Evolutionary conservation across 2,797 vertebrate species (phyloP).

Genomic region (Scleropages formosus): DNA sequence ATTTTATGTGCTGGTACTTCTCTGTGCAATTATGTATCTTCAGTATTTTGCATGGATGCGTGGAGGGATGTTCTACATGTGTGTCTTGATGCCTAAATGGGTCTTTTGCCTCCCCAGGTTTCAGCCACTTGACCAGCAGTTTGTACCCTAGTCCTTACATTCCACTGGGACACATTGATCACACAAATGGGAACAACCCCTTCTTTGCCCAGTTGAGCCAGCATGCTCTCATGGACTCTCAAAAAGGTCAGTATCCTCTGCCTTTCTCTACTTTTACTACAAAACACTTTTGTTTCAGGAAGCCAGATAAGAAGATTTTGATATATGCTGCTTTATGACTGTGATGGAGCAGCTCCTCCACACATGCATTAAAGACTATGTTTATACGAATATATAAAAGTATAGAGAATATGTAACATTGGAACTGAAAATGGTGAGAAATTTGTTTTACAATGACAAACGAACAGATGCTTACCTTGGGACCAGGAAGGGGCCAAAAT

Average conservation of each 20-base stretch:
- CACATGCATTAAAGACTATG: too few relatives aligned
- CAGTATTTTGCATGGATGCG: neutral
- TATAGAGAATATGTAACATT: too few relatives aligned
- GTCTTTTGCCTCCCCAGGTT: slow-evolving; percentile 66
- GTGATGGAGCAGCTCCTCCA: too few relatives aligned
- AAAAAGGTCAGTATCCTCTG: slow-evolving; percentile 82
- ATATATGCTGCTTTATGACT: too few relatives aligned
- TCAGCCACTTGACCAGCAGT: slow-evolving; percentile 81
- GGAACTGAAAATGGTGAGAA: too few relatives aligned
- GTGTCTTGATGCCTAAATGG: neutral
- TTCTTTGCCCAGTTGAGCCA: slow-evolving; percentile 73
- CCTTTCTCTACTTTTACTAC: neutral
- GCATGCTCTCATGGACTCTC: slow-evolving; percentile 85
- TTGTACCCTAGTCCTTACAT: slow-evolving; percentile 87
- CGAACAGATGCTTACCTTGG: too few relatives aligned
- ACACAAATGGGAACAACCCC: slow-evolving; percentile 51
- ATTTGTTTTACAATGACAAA: too few relatives aligned
- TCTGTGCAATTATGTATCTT: slow-evolving; percentile 5
- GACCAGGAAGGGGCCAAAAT: too few relatives aligned
- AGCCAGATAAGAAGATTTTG: neutral
- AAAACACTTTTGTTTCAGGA: too few relatives aligned
- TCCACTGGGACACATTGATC: slow-evolving; percentile 88
- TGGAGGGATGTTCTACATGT: neutral
- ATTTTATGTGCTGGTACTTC: too few relatives aligned
- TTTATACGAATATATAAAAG: too few relatives aligned